Conservation (phyloP, 2,888 invertebrate species). For the Alsophila aescularia region DNA sequence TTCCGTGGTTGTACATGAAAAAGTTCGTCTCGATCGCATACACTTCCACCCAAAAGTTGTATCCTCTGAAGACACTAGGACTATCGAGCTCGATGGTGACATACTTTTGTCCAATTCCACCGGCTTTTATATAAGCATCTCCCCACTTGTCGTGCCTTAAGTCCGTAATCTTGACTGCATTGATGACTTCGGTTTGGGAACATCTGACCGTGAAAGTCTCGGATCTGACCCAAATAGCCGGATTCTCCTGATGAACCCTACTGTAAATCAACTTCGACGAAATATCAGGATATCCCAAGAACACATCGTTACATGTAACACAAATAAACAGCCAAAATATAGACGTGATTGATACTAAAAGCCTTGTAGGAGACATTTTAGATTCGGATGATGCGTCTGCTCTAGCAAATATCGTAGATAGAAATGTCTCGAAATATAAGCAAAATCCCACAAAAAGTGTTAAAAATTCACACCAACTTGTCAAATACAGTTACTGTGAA, state of each 20-base stretch:
- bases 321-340: not conserved
- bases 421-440: constrained; percentile 20
- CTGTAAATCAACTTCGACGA: constrained; percentile 65
- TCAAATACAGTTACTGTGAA: constrained; percentile 8
- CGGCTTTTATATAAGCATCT: constrained; percentile 60
- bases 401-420: constrained; percentile 2
- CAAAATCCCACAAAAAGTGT: not conserved
- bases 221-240: constrained; percentile 65
- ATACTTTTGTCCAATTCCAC: constrained; percentile 65
- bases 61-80: constrained; percentile 64
- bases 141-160: constrained; percentile 65
- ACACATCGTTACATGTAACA: constrained; percentile 37
- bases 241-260: constrained; percentile 68
- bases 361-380: constrained; percentile 16
- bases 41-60: constrained; percentile 70
- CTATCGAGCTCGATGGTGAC: constrained; percentile 67
- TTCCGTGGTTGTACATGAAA: constrained; percentile 56
- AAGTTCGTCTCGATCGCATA: constrained; percentile 58
- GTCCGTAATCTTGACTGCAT: constrained; percentile 63
- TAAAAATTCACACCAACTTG: constrained; percentile 11
- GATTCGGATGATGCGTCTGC: constrained; percentile 19
- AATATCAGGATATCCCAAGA: constrained; percentile 61
- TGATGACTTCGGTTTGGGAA: constrained; percentile 63
- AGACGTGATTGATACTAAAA: not conserved
- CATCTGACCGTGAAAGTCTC: constrained; percentile 63